Evolutionary conservation across 1,140 invertebrate genomes (phyloP).

Genomic region (Rhizoglyphus robini): DNA sequence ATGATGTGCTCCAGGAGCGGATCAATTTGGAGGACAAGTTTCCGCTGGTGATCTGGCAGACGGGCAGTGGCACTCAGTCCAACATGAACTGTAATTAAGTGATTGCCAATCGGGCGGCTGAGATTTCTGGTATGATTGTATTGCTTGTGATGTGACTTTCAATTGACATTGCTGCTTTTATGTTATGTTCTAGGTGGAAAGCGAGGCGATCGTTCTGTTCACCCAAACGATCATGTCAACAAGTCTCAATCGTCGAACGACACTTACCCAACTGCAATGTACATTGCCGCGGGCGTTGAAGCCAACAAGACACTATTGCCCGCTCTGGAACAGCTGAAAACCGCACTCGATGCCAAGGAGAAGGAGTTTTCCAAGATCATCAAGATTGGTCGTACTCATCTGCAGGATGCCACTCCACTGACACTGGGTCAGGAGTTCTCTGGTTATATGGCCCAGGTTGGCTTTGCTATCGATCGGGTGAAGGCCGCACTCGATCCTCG

Average conservation of each 20-base stretch:
- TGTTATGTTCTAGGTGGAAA: conserved; percentile 52
- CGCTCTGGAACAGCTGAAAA: conserved; percentile 54
- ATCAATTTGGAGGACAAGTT: conserved; percentile 84
- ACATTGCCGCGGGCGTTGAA: conserved; percentile 87
- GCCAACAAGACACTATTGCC: conserved; percentile 66
- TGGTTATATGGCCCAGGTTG: conserved; percentile 74
- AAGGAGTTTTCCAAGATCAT: conserved; percentile 79
- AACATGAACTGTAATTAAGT: conserved; percentile 99
- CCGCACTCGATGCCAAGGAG: conserved; percentile 59
- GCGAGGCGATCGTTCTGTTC: conserved; percentile 82
- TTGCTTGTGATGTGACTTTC: background rate
- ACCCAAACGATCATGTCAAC: conserved; percentile 99
- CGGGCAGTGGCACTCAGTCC: conserved; percentile 94
- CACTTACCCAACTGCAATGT: conserved; percentile 98
- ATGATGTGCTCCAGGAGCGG: conserved; percentile 66
- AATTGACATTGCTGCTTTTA: background rate
- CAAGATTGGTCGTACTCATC: conserved; percentile 75
- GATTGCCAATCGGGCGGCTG: conserved; percentile 78
- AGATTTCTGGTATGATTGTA: conserved; percentile 47
- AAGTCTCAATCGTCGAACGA: conserved; percentile 90
- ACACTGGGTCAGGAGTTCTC: conserved; percentile 98
- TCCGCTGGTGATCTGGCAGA: conserved; percentile 94
- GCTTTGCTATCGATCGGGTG: conserved; percentile 71
- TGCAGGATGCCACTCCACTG: conserved; percentile 84
- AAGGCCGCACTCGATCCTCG: conserved; percentile 64